A percentile compares a stretch with the other conserved stretches of the same genome.
phyloP scores from a whole-genome alignment of 2,888 invertebrate genomes.

The Geotrupes spiniger region DNA sequence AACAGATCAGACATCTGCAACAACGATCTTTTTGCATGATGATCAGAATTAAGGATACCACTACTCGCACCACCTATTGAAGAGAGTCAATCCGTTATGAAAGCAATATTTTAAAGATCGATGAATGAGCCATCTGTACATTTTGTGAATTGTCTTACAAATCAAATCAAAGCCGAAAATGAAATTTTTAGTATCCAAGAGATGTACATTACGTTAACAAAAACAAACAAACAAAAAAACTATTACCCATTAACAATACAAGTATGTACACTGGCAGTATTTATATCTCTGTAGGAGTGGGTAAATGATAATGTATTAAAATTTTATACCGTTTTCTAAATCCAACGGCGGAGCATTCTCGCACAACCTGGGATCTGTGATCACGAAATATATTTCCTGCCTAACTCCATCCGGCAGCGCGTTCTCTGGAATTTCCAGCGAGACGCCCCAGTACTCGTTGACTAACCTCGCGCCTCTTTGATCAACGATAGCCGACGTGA shows the following conservation, averaged over 20 bases:
- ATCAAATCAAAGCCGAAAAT: too few species aligned
- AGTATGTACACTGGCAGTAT: constrained; percentile 38
- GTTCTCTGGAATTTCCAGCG: constrained; percentile 82
- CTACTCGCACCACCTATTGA: too few species aligned
- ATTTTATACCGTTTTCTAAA: constrained; percentile 77
- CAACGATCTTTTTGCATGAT: too few species aligned
- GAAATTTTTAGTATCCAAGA: too few species aligned
- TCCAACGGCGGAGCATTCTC: constrained; percentile 76
- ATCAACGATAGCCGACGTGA: constrained; percentile 61
- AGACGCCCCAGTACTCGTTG: constrained; percentile 88
- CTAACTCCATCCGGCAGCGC: constrained; percentile 79
- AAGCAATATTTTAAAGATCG: too few species aligned
- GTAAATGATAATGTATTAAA: constrained; percentile 15
- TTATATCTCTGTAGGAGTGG: constrained; percentile 9
- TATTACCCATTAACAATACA: too few species aligned
- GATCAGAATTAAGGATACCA: too few species aligned
- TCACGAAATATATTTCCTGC: constrained; percentile 93
- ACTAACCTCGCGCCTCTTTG: constrained; percentile 78
- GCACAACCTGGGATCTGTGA: constrained; percentile 77
- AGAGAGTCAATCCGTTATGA: too few species aligned
- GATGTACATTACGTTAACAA: constrained; percentile 18
- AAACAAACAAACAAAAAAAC: constrained; percentile 31
- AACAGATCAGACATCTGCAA: too few species aligned
- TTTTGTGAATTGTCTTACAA: too few species aligned
- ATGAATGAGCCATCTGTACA: too few species aligned